Base-by-base conservation (phyloP, 2,797 vertebrate species). In the Acrossocheilus wenchowensis region DNA sequence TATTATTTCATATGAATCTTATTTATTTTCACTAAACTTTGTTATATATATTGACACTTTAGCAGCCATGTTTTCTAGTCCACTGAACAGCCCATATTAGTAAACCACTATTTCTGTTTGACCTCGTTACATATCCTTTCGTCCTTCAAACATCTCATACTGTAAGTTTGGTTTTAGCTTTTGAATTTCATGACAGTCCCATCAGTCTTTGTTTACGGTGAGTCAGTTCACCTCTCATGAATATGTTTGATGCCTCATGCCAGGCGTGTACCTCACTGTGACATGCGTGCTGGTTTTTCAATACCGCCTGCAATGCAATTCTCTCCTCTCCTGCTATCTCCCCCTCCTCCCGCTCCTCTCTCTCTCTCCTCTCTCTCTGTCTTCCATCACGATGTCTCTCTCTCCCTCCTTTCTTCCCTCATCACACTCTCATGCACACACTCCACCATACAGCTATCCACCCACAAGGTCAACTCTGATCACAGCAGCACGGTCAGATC, bases 391-490 rank as follows among this genome's bases (percentile, higher is more conserved):
- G 9, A 84, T 69, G 57, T 62, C 62, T 79, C 62, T 81, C 80
- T 64, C 57, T 68, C 72, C 48, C 57, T 41, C 87, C 73, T 66
- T 80, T 85, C 87, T 87, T 86, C 84, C 83, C 50, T 64, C 41
- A 62, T 45, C 39, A 62, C 79, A 81, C 83, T 84, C 72, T 75
- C 80, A 52, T 19, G 52, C 72, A 71, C 78, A 68, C 89, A 89
- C 88, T 89, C 88, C 88, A 86, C 87, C 60, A 83, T 80, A 79
- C 85, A 72, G 84, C 86, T 89, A 69, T 89, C 71, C 19, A 87
- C 92, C 90, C 88, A 91, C 94, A 95, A 95, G 94, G 95, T 95
- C 91, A 92, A 90, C 90, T 91, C 83, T 91, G 88, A 86, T 90
- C 77, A 86, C 86, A 87, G 81, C 90, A 92, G 90, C 90, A 88